These are phyloP conservation scores for Diachrysia chrysitis DNA, from an alignment of 2,888 invertebrate species.

Conservation along the genomic window DNA sequence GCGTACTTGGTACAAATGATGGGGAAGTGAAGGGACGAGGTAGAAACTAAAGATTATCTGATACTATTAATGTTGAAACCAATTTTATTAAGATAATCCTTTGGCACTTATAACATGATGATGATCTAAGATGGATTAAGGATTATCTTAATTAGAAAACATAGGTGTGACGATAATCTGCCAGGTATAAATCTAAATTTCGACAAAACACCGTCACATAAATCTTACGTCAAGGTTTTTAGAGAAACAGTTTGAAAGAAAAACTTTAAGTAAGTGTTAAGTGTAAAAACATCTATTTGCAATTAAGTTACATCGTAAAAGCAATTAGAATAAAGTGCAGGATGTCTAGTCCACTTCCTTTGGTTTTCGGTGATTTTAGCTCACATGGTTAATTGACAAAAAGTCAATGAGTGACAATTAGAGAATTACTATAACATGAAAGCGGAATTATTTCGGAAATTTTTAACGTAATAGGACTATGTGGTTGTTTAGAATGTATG, in stretches of 20 bases:
- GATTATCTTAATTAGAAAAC: slow-evolving; percentile 1
- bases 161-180: not conserved
- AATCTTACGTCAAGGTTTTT: not conserved
- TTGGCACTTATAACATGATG: not conserved
- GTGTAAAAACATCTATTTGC: not conserved
- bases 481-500: not conserved
- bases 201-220: not conserved
- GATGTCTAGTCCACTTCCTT: slow-evolving; percentile 2
- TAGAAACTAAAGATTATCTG: not conserved
- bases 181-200: not conserved
- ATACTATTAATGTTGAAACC: not conserved
- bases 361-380: not conserved
- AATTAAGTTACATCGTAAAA: slow-evolving; percentile 2
- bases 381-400: not conserved
- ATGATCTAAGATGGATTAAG: not conserved
- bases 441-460: not conserved
- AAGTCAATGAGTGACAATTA: not conserved
- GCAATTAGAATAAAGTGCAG: not conserved
- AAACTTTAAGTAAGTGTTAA: slow-evolving; percentile 1
- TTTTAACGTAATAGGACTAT: not conserved
- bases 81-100: not conserved
- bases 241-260: not conserved
- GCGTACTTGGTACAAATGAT: too few relatives aligned
- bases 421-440: not conserved
- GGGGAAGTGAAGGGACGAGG: not conserved